Conservation (phyloP, 2,113 vertebrate species). For the Saguinus imperator region DNA sequence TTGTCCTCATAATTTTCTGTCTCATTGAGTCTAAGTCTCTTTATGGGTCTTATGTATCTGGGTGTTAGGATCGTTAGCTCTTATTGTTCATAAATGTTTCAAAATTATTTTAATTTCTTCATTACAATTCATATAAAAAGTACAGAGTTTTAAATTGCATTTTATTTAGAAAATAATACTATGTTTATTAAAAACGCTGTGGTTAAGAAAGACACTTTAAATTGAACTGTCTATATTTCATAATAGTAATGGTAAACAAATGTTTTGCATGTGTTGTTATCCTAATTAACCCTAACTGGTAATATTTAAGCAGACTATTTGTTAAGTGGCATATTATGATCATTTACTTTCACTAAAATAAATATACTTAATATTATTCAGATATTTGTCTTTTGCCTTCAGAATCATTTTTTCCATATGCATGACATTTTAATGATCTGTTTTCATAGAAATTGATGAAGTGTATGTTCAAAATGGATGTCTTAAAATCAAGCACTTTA, state of each 20-base stretch:
- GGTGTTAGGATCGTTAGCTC: too few relatives aligned
- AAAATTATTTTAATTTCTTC: too few relatives aligned
- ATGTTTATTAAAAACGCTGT: neutral
- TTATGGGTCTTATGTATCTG: too few relatives aligned
- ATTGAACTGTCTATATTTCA: neutral
- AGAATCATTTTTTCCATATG: conserved; percentile 39
- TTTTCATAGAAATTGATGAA: conserved; percentile 60
- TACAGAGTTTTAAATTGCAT: too few relatives aligned
- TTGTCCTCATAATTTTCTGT: too few relatives aligned
- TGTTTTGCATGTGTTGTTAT: neutral
- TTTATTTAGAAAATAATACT: too few relatives aligned
- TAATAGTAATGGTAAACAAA: neutral
- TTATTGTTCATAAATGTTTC: too few relatives aligned
- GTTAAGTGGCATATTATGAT: neutral
- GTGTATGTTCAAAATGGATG: conserved; percentile 26
- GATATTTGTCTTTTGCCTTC: conserved; percentile 27
- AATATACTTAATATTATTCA: conserved; percentile 2
- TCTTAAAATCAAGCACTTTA: conserved; percentile 48
- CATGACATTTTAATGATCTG: conserved; percentile 55
- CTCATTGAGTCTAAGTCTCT: too few relatives aligned
- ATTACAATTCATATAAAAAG: too few relatives aligned
- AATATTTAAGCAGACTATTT: neutral
- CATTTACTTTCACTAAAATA: conserved; percentile 23
- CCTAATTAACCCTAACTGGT: neutral
- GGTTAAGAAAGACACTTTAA: neutral